Conservation (phyloP, 92 coral and sea anemone genomes). For the Scolanthus callimorphus region DNA sequence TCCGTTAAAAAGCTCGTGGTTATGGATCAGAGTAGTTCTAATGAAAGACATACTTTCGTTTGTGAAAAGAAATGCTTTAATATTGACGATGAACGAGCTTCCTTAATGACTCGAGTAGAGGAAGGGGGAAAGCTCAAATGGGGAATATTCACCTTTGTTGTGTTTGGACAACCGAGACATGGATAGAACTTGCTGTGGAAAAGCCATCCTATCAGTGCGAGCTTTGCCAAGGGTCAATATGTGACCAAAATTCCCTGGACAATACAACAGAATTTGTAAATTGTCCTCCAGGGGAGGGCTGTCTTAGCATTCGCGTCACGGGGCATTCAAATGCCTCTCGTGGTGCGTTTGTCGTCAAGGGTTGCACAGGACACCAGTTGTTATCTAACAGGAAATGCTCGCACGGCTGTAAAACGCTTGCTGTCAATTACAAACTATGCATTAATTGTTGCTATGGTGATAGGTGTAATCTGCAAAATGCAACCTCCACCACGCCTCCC, state of each 20-base stretch:
- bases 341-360: conserved; percentile 6
- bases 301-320: conserved; percentile 40
- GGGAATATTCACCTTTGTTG: conserved; percentile 26
- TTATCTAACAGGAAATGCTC: conserved; percentile 23
- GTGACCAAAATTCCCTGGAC: conserved; percentile 14
- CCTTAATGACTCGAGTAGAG: conserved; percentile 32
- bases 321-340: conserved; percentile 1
- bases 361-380: conserved; percentile 12
- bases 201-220: conserved; percentile 36
- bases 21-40: conserved; percentile 30
- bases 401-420: conserved; percentile 33
- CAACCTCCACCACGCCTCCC: conserved; percentile 9
- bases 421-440: conserved; percentile 32
- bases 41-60: conserved; percentile 13
- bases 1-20: conserved; percentile 28
- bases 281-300: conserved; percentile 52
- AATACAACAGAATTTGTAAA: not conserved
- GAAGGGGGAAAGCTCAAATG: conserved; percentile 45
- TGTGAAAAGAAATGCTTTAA: conserved; percentile 51
- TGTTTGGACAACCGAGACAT: conserved; percentile 34
- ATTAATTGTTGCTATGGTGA: conserved; percentile 57
- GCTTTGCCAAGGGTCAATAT: conserved; percentile 33
- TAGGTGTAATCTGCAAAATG: conserved; percentile 33
- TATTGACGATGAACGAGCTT: conserved; percentile 5
- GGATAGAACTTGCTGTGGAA: conserved; percentile 26